Conservation (phyloP, 2,113 vertebrate genomes). For the Aptenodytes forsteri region DNA sequence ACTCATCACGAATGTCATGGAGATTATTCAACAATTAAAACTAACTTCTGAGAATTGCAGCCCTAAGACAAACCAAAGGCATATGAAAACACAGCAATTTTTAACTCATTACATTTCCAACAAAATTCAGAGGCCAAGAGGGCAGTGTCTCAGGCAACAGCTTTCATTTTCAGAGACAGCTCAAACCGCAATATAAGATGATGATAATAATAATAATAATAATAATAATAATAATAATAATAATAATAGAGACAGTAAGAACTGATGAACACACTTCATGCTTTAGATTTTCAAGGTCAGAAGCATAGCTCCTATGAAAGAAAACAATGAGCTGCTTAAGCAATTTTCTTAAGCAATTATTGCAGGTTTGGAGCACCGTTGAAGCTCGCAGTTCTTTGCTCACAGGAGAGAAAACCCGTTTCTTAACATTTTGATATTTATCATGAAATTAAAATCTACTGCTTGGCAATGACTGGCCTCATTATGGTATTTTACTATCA, state of each 20-base stretch:
- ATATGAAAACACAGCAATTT: not conserved
- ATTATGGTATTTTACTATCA: not conserved
- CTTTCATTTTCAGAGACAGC: not conserved
- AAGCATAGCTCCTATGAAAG: not conserved
- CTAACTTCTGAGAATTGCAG: not conserved
- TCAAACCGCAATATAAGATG: not conserved
- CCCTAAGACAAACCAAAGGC: not conserved
- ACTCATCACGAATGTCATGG: constrained; percentile 1
- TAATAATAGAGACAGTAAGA: not conserved
- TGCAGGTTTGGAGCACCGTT: not conserved
- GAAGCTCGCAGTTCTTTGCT: not conserved
- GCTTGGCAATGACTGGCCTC: not conserved
- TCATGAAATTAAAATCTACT: not conserved
- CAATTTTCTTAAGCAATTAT: not conserved
- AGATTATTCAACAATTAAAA: constrained; percentile 26
- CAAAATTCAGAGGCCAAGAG: not conserved
- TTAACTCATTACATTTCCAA: not conserved
- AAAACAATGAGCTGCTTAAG: not conserved
- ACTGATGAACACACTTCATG: not conserved
- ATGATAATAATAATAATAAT: too few relatives aligned
- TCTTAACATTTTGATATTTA: not conserved
- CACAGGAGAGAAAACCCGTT: not conserved
- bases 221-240: too few relatives aligned
- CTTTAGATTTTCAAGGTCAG: not conserved
- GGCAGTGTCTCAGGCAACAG: not conserved